A percentile compares a stretch with the other conserved stretches of the same genome.
Evolutionary conservation across 2,888 invertebrate genomes (phyloP).

Genomic region (Idaea dimidiata): DNA sequence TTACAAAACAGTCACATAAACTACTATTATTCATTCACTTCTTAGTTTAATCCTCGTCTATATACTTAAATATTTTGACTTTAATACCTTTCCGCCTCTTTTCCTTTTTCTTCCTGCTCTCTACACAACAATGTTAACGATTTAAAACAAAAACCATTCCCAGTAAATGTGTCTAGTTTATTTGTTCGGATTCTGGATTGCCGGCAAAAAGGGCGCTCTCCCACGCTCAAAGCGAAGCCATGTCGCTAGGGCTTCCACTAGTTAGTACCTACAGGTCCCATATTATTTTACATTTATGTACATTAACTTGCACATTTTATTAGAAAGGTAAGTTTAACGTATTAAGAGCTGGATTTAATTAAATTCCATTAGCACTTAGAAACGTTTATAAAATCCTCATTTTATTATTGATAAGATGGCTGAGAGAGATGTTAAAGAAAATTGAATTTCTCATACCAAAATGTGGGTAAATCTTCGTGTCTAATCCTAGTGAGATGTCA

Average conservation of each 20-base stretch:
- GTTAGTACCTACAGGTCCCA: background rate
- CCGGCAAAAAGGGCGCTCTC: constrained; percentile 25
- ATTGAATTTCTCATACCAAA: background rate
- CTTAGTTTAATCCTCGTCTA: no score
- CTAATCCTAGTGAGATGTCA: background rate
- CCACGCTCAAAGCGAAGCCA: constrained; percentile 21
- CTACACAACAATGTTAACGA: background rate
- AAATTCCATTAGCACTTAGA: background rate
- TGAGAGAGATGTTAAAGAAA: background rate
- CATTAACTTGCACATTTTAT: background rate
- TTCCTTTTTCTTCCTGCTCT: no score
- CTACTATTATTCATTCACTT: no score
- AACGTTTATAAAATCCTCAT: background rate
- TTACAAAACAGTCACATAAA: no score
- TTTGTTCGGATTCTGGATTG: constrained; percentile 19
- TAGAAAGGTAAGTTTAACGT: background rate
- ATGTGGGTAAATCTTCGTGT: background rate
- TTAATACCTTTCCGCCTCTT: background rate
- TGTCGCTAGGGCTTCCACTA: background rate
- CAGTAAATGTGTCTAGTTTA: constrained; percentile 8
- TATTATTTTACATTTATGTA: background rate
- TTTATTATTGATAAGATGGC: background rate
- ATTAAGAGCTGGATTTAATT: background rate
- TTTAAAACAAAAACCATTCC: background rate
- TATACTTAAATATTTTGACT: no score